These are phyloP conservation scores for Synanthedon formicaeformis DNA, from an alignment of 2,888 invertebrate genomes.

Conservation along the genomic window DNA sequence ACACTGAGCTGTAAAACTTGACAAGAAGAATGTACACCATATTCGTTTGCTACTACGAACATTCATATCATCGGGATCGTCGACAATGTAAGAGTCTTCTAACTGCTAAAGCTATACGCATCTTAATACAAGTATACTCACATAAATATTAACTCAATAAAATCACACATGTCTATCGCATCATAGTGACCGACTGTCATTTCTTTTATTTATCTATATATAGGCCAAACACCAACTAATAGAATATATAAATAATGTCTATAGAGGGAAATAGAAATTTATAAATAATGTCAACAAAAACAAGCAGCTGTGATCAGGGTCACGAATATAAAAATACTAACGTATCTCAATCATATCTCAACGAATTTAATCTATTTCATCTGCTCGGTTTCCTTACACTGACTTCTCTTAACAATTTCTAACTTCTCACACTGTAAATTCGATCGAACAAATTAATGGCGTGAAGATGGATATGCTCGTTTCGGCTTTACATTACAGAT, in stretches of 20 bases:
- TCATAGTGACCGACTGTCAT: background rate
- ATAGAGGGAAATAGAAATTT: background rate
- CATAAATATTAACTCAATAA: background rate
- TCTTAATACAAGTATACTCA: background rate
- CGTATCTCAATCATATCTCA: constrained; percentile 31
- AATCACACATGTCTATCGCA: background rate
- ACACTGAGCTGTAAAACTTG: constrained; percentile 20
- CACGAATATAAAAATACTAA: constrained; percentile 22
- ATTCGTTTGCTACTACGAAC: constrained; percentile 12
- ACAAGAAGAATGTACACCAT: constrained; percentile 26
- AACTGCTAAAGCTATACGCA: background rate
- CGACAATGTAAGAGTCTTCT: background rate
- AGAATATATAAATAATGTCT: background rate
- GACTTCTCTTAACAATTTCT: constrained; percentile 42
- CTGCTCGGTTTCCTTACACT: constrained; percentile 39
- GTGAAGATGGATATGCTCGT: constrained; percentile 1
- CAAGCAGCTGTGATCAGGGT: background rate
- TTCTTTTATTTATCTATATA: background rate
- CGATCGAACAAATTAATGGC: constrained; percentile 13
- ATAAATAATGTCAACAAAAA: background rate
- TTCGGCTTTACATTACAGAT: background rate
- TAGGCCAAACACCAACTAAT: background rate
- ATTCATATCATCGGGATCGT: background rate
- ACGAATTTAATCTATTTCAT: constrained; percentile 30
- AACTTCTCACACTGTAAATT: constrained; percentile 30